phyloP scores from a whole-genome alignment of 2,113 vertebrate species.

The Gallinago paraguaiae region DNA sequence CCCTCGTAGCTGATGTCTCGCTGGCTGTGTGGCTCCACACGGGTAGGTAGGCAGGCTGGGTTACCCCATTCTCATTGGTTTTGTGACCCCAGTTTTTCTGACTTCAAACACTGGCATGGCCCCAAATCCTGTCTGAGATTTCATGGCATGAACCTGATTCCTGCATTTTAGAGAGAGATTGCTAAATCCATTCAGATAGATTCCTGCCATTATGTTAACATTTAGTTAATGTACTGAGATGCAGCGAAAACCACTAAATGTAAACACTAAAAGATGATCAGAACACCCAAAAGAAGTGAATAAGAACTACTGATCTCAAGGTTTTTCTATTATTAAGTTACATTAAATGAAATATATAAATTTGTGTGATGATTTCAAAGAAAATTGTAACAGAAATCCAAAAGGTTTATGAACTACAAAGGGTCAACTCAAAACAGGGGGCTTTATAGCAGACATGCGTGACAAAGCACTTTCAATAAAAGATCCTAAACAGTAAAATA shows the following conservation, averaged over 20 bases:
- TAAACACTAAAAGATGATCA: neutral
- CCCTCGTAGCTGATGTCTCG: neutral
- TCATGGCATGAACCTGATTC: neutral
- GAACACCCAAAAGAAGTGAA: neutral
- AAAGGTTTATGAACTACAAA: neutral
- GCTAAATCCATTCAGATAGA: neutral
- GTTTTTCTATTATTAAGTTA: neutral
- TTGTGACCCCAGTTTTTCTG: neutral
- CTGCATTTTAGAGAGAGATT: neutral
- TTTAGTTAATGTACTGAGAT: neutral
- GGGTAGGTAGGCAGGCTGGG: neutral
- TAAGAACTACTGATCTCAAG: neutral
- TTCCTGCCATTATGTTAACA: neutral
- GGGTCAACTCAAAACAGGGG: neutral
- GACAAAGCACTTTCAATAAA: neutral
- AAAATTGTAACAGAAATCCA: neutral
- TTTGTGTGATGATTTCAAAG: neutral
- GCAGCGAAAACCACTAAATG: neutral
- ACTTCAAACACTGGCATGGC: neutral
- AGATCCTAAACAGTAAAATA: neutral
- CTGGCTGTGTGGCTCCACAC: fast-evolving
- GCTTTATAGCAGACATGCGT: neutral
- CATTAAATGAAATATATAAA: neutral
- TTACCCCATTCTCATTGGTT: neutral
- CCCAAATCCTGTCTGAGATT: neutral